Conservation (phyloP, 2,888 invertebrate genomes). For the Lasius platythorax region DNA sequence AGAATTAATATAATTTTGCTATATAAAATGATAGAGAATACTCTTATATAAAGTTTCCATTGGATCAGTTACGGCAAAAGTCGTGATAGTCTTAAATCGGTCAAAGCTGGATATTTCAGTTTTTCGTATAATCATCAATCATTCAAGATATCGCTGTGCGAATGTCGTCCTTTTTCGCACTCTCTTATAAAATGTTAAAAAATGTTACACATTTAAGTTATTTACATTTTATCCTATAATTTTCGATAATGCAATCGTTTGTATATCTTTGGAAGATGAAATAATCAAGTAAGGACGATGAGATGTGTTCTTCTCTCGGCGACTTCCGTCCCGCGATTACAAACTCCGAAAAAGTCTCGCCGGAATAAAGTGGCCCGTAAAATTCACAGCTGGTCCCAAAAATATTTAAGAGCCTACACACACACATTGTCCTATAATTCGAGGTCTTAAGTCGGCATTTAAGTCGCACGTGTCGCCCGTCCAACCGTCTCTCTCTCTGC, state of each 20-base stretch:
- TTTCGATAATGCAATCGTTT: neutral
- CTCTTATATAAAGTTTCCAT: neutral
- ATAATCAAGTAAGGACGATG: neutral
- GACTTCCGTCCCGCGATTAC: conserved; percentile 44
- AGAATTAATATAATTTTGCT: neutral
- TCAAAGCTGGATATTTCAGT: neutral
- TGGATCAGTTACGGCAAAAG: neutral
- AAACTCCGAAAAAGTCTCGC: conserved; percentile 6
- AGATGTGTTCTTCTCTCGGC: conserved; percentile 1
- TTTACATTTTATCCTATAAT: neutral
- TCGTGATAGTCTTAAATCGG: neutral
- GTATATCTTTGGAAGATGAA: neutral
- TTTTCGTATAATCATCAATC: neutral
- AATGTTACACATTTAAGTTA: neutral
- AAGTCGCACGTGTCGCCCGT: conserved; percentile 67
- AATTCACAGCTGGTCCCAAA: conserved; percentile 55
- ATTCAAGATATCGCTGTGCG: neutral
- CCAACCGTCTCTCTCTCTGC: neutral
- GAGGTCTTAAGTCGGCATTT: conserved; percentile 64
- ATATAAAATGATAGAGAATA: neutral
- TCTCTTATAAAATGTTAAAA: neutral
- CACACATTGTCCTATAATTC: conserved; percentile 67
- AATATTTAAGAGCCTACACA: conserved; percentile 61
- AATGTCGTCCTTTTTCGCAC: neutral
- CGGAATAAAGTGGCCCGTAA: conserved; percentile 51